Conservation (phyloP, 1,140 invertebrate species). For the Dreissena polymorpha region DNA sequence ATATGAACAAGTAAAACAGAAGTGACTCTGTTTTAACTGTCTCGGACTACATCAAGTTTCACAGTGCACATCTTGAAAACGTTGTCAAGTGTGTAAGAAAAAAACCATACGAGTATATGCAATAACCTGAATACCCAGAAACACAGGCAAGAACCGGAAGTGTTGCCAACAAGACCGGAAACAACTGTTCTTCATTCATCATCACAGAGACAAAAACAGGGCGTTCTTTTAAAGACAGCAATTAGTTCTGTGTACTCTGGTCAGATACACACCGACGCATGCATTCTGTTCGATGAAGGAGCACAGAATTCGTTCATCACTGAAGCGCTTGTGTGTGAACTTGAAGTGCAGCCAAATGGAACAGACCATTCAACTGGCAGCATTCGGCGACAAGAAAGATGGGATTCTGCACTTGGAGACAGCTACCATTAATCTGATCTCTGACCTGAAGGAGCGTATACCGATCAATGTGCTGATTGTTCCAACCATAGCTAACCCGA, state of each 20-base stretch:
- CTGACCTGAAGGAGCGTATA: too few species aligned
- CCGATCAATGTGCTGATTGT: conserved; percentile 38
- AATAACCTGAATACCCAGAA: not conserved
- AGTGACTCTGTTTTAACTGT: conserved; percentile 43
- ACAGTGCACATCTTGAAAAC: not conserved
- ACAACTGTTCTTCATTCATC: conserved; percentile 17
- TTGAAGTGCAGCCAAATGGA: not conserved
- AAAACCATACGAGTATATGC: not conserved
- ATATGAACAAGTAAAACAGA: not conserved
- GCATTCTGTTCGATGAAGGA: conserved; percentile 26
- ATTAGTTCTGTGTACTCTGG: not conserved
- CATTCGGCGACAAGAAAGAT: not conserved
- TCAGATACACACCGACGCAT: not conserved
- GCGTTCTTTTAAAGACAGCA: conserved; percentile 13
- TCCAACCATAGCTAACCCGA: conserved; percentile 23
- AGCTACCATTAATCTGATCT: not conserved
- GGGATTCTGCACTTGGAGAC: conserved; percentile 12
- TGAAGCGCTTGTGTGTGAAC: conserved; percentile 17
- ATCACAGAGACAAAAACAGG: not conserved
- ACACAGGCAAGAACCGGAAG: not conserved
- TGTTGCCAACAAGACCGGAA: not conserved
- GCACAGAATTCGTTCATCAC: conserved; percentile 36
- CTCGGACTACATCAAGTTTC: conserved; percentile 18
- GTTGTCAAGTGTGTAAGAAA: conserved; percentile 2
- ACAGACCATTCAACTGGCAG: conserved; percentile 9